phyloP scores from a whole-genome alignment of 2,888 invertebrate genomes.

The Ganaspis brasiliensis region DNA sequence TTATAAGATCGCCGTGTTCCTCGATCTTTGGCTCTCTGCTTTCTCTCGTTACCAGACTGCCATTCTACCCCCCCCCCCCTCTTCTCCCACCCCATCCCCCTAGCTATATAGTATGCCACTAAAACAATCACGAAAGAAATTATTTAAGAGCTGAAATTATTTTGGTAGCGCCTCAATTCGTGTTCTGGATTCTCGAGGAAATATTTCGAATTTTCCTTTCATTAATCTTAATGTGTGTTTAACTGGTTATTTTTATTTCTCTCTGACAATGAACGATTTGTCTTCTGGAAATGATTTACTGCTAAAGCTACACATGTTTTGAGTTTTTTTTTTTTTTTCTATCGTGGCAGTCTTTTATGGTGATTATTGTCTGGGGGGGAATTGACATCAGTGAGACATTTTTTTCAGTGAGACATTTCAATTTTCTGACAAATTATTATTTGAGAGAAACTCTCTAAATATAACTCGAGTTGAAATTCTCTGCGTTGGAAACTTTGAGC shows the following conservation, averaged over 20 bases:
- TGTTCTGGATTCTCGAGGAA: background rate
- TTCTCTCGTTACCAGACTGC: slow-evolving; percentile 38
- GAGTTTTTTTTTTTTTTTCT: no score
- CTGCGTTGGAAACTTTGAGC: no score
- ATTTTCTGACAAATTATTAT: no score
- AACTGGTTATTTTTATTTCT: background rate
- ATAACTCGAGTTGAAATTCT: no score
- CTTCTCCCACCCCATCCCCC: background rate
- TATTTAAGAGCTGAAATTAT: slow-evolving; percentile 19
- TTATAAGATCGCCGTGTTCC: slow-evolving; percentile 70
- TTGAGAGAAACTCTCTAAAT: no score
- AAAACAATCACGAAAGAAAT: slow-evolving; percentile 35
- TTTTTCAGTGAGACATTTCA: no score
- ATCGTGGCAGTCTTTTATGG: no score
- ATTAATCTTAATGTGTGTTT: background rate
- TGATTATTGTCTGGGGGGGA: no score
- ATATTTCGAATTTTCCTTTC: slow-evolving; percentile 20
- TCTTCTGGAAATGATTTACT: background rate
- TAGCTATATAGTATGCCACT: slow-evolving; percentile 23
- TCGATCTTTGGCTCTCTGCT: slow-evolving; percentile 51
- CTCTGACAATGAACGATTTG: background rate
- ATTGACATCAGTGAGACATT: no score
- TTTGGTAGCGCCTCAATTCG: background rate
- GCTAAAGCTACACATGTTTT: background rate
- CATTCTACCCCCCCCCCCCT: slow-evolving; percentile 18